Percentiles rank a stretch among this genome's conserved stretches.
Conservation (phyloP, 2,113 vertebrate species). For the Ciconia stormi region DNA sequence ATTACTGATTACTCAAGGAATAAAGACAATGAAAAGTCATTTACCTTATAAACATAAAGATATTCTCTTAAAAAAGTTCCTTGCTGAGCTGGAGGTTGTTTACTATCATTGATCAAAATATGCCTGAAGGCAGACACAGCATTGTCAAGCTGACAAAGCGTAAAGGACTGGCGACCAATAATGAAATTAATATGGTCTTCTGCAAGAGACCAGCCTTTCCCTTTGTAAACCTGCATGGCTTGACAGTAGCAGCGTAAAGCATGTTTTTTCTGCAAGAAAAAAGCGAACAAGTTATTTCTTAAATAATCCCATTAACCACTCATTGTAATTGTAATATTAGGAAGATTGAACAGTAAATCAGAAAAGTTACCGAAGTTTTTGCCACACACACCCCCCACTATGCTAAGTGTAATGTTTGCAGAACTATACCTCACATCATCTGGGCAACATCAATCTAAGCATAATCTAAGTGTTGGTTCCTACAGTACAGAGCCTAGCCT, state of each 20-base stretch:
- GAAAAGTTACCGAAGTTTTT: neutral
- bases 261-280: slow-evolving; percentile 85
- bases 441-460: neutral
- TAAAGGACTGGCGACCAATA: slow-evolving; percentile 95
- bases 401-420: neutral
- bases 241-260: slow-evolving; percentile 96
- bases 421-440: neutral
- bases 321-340: neutral
- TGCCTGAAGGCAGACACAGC: slow-evolving; percentile 92
- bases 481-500: neutral
- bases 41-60: slow-evolving; percentile 95
- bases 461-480: neutral
- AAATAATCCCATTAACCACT: neutral
- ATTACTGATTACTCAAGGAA: neutral
- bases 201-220: slow-evolving; percentile 94
- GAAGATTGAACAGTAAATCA: neutral
- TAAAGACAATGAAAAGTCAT: neutral
- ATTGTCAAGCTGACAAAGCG: slow-evolving; percentile 86
- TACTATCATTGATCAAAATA: slow-evolving; percentile 94
- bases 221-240: slow-evolving; percentile 98
- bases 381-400: neutral
- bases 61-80: slow-evolving; percentile 94
- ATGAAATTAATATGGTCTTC: slow-evolving; percentile 99
- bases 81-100: slow-evolving; percentile 92
- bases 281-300: neutral